Evolutionary conservation across 2,797 vertebrate genomes (phyloP).

Genomic region (Falco biarmicus): DNA sequence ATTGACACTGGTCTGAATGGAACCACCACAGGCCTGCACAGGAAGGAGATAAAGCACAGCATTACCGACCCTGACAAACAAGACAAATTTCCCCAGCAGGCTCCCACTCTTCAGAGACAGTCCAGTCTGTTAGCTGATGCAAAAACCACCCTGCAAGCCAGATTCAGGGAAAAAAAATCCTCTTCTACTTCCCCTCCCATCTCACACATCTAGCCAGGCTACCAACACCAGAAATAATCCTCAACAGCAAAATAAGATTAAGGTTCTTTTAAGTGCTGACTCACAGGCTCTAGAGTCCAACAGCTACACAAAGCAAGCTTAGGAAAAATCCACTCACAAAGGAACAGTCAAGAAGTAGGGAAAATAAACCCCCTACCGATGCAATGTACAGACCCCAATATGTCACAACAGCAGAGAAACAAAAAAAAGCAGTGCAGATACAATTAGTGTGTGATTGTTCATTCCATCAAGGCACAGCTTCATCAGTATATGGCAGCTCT

Average conservation of each 20-base stretch:
- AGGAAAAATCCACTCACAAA: accelerated
- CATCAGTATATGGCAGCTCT: background rate
- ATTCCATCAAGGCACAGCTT: background rate
- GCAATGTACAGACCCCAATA: accelerated
- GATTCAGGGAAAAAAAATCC: background rate
- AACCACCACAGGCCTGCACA: conserved; percentile 92
- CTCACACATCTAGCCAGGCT: background rate
- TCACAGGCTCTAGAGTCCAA: background rate
- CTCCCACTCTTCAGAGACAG: background rate
- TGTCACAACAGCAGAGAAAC: accelerated
- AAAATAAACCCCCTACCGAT: background rate
- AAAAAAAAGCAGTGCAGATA: background rate
- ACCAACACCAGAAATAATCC: background rate
- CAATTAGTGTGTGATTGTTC: accelerated
- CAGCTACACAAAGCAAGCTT: background rate
- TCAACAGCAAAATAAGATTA: background rate
- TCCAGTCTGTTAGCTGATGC: background rate
- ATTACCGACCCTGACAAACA: background rate
- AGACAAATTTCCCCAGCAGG: background rate
- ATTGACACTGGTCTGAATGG: conserved; percentile 94
- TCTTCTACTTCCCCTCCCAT: background rate
- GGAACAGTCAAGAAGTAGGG: background rate
- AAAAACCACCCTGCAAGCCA: background rate
- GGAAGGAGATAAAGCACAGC: accelerated
- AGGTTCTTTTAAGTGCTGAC: background rate